Conservation (phyloP, 1,140 invertebrate species). For the Drosophila ficusphila region DNA sequence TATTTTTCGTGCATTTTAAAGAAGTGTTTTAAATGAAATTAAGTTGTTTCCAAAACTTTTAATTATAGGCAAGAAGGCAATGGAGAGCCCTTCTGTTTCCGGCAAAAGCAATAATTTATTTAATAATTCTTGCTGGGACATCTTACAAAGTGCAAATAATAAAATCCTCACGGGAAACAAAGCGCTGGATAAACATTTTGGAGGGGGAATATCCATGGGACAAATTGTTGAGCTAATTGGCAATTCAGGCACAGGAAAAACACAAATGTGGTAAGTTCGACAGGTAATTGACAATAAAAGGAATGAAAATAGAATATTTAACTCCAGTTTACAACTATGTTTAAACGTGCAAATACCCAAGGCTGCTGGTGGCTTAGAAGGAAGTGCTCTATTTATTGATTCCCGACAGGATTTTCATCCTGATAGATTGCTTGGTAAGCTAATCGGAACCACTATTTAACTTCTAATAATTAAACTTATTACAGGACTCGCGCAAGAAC, state of each 20-base stretch:
- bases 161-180: constrained; percentile 38
- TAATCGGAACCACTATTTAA: too few species aligned
- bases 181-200: constrained; percentile 27
- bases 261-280: constrained; percentile 46
- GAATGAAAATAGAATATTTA: background rate
- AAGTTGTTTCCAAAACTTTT: background rate
- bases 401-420: constrained; percentile 50
- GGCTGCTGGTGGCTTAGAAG: constrained; percentile 26
- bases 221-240: constrained; percentile 53
- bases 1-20: background rate
- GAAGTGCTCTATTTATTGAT: constrained; percentile 54
- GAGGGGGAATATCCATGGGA: constrained; percentile 47
- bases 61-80: background rate
- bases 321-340: constrained; percentile 38
- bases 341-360: constrained; percentile 49
- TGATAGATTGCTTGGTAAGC: constrained; percentile 33
- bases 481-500: constrained; percentile 25
- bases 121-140: constrained; percentile 27
- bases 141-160: background rate
- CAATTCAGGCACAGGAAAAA: constrained; percentile 50
- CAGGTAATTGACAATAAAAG: background rate
- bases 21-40: background rate
- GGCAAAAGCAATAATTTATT: constrained; percentile 12
- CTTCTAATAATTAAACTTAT: background rate
- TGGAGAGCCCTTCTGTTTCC: background rate